Evolutionary conservation across 2,113 vertebrate genomes (phyloP).

Genomic region (Carettochelys insculpta): DNA sequence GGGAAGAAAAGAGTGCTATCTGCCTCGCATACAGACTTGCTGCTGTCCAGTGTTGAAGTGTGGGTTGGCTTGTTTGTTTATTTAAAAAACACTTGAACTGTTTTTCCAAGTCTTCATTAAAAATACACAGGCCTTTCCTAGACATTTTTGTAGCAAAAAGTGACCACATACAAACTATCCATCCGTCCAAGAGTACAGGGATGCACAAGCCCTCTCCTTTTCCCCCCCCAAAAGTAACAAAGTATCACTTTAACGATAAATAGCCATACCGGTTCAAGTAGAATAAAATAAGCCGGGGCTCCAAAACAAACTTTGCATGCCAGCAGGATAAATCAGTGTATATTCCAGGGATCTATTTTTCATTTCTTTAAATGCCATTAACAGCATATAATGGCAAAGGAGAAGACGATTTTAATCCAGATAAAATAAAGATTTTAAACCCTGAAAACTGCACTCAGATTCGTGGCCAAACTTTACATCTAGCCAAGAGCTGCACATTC

Average conservation of each 20-base stretch:
- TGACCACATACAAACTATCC: no score
- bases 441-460: conserved; percentile 64
- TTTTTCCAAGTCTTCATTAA: no score
- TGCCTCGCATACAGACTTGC: no score
- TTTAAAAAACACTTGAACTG: no score
- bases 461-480: conserved; percentile 68
- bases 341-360: conserved; percentile 71
- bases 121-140: no score
- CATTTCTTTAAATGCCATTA: conserved; percentile 76
- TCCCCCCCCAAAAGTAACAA: no score
- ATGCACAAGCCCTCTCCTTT: no score
- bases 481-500: conserved; percentile 64
- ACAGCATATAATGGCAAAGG: conserved; percentile 72
- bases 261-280: background rate
- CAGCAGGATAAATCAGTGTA: conserved; percentile 47
- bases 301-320: conserved; percentile 26
- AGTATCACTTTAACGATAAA: background rate
- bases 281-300: background rate
- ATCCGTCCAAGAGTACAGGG: no score
- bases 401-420: conserved; percentile 77
- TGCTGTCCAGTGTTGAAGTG: no score
- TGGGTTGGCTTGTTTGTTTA: no score
- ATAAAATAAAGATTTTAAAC: conserved; percentile 76
- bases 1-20: no score
- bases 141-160: no score